Evolutionary conservation across 64 coral and sea anemone genomes (phyloP), one percentile per base, ranked within the genome.

Genomic region (Actinia tenebrosa): DNA sequence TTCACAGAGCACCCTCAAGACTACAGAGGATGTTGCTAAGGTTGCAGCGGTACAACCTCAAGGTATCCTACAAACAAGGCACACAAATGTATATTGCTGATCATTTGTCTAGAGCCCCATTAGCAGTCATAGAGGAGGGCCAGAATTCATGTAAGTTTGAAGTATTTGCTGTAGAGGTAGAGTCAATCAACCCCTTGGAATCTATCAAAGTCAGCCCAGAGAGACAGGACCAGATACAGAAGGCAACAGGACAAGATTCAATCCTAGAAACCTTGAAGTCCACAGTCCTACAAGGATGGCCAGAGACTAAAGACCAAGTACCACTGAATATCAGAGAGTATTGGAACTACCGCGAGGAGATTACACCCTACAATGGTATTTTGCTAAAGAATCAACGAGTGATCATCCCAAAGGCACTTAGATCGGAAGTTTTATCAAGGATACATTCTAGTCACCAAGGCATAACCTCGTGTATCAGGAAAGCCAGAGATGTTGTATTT

Each of bases 361-460:
- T 89, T 53, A 72, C 84, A 60, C 87, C 89, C 4, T 56, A 89
- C 80, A 94, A 94, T 44, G 84, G 88, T 20, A 68, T 94, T 27
- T 53, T 87, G 26, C 84, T 94, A 18, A 94, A 90, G 79, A 90
- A 86, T 71, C 92, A 89, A 75, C 52, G 84, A 90, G 88, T 86
- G 86, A 91, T 91, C 25, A 84, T 88, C 6, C 93, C 79, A 16
- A 94, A 91, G 83, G 86, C 82, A 52, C 22, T 86, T 86, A 91
- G 86, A n/a, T 46, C 86, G 22, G 89, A 95, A 85, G 86, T 91
- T 18, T 66, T 95, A 10, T 86, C 87, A 52, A 91, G 81, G 54
- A 71, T 91, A 25, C 93, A 95, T 69, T 86, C 86, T 56, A 95
- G 86, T 71, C 93, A 95, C 61, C 89, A 91, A 89, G 82, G 93